phyloP scores from a whole-genome alignment of 2,888 invertebrate species.

The Rhorus exstirpatorius region DNA sequence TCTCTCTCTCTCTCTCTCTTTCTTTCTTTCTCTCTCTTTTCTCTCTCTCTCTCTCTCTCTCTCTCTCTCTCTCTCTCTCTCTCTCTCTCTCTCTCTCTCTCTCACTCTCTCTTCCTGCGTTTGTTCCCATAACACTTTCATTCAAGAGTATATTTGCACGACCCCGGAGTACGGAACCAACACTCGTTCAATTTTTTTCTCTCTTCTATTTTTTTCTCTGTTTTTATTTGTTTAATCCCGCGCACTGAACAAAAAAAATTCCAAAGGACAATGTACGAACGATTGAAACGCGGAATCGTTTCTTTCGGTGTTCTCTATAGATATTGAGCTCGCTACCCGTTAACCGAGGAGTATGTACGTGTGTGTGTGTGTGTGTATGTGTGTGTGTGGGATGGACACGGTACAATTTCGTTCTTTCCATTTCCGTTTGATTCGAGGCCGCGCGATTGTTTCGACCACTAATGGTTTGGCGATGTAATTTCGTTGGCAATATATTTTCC shows the following conservation, averaged over 20 bases:
- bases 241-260: slow-evolving; percentile 37
- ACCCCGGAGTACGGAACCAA: slow-evolving; percentile 34
- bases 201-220: slow-evolving; percentile 1
- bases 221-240: slow-evolving; percentile 46
- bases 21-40: background rate
- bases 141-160: slow-evolving; percentile 65
- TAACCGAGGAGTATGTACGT: background rate
- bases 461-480: slow-evolving; percentile 4
- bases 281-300: slow-evolving; percentile 51
- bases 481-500: background rate
- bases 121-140: slow-evolving; percentile 59
- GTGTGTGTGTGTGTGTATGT: too few species aligned
- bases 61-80: slow-evolving; percentile 19
- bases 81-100: slow-evolving; percentile 12
- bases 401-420: slow-evolving; percentile 35
- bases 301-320: slow-evolving; percentile 4
- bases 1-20: background rate
- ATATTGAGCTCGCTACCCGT: slow-evolving; percentile 6
- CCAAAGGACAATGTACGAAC: slow-evolving; percentile 35
- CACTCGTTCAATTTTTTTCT: slow-evolving; percentile 37
- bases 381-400: background rate
- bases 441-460: slow-evolving; percentile 13
- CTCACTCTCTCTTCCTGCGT: slow-evolving; percentile 19
- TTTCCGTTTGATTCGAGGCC: slow-evolving; percentile 28
- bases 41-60: background rate